Conservation (phyloP, 1,140 invertebrate species). For the Meloidogyne hapla region DNA sequence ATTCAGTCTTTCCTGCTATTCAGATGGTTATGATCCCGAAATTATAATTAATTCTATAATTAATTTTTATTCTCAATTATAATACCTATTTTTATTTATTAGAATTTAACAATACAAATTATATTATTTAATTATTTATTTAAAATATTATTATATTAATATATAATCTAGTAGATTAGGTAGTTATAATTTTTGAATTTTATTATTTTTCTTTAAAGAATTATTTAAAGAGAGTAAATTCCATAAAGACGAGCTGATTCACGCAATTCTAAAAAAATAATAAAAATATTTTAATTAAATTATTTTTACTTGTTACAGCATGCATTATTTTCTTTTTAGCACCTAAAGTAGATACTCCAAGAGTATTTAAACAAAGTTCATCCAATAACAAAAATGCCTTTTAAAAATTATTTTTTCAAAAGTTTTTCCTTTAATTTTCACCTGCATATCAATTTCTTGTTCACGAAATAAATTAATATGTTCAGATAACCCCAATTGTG, state of each 20-base stretch:
- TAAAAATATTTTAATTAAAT: background rate
- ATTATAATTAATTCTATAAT: too few species aligned
- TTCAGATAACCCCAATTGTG: slow-evolving; percentile 58
- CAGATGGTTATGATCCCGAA: too few species aligned
- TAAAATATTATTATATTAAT: too few species aligned
- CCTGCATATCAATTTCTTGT: slow-evolving; percentile 63
- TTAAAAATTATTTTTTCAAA: background rate
- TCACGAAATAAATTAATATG: slow-evolving; percentile 58
- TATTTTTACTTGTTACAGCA: slow-evolving; percentile 54
- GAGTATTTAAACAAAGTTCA: slow-evolving; percentile 57
- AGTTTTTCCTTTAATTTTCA: background rate
- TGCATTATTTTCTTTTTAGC: slow-evolving; percentile 62
- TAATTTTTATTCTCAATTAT: too few species aligned
- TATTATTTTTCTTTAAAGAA: too few species aligned
- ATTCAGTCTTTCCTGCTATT: too few species aligned
- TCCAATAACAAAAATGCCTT: slow-evolving; percentile 59
- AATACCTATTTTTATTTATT: too few species aligned
- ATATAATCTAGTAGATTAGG: too few species aligned
- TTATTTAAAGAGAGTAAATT: slow-evolving; percentile 25
- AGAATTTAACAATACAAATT: too few species aligned
- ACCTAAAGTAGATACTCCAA: slow-evolving; percentile 59
- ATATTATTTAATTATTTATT: too few species aligned
- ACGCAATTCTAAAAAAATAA: slow-evolving; percentile 45
- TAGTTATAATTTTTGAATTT: too few species aligned
- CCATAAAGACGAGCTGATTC: slow-evolving; percentile 47